Evolutionary conservation across 2,797 vertebrate species (phyloP), one percentile per base, ranked within the genome.

Genomic region (Morus bassanus): DNA sequence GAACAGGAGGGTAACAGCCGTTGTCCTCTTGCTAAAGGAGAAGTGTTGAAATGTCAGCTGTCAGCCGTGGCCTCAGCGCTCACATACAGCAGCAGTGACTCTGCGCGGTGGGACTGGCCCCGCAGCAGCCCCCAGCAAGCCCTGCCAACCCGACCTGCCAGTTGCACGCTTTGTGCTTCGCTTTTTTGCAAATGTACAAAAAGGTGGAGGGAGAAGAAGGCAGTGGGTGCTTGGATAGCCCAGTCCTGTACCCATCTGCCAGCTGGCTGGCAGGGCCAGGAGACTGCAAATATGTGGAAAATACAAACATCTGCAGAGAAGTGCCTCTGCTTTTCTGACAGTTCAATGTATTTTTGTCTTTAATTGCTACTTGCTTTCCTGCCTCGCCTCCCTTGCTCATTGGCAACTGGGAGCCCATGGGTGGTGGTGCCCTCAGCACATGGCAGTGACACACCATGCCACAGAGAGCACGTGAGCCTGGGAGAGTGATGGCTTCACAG

Each of bases 381-480:
- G 51, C 72, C 50, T 67, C 21, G 4, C 30, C 51, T 74, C 8
- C n/a, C 51, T 37, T 46, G 39, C 57, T 22, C 11, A 13, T 23
- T 4, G 10, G 39, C 74, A 79, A 7, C 25, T 4, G 24, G 64
- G 57, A 43, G 30, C 53, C 53, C 6, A 2, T 3, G 9, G 31
- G 33, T 24, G 31, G n/a, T 31, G 18, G 11, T 63, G 67, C 4
- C 51, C n/a, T 23, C 39, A 43, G 27, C 43, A 57, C 33, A 3
- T 2, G 28, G 31, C 37, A n/a, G 33, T 43, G 69, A 22, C 53
- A 28, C 28, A 12, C 17, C 0, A 2, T 57, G 63, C 41, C 28
- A 6, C 18, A 31, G 43, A 30, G n/a, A 89, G 23, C 21, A 2
- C 0, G 0, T 56, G 59, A 37, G 41, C 31, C 67, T 24, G 56